A percentile compares a stretch with the other conserved stretches of the same genome.
These are phyloP conservation scores for Stenodera caucasica DNA, from an alignment of 2,888 invertebrate genomes.

Conservation along the genomic window DNA sequence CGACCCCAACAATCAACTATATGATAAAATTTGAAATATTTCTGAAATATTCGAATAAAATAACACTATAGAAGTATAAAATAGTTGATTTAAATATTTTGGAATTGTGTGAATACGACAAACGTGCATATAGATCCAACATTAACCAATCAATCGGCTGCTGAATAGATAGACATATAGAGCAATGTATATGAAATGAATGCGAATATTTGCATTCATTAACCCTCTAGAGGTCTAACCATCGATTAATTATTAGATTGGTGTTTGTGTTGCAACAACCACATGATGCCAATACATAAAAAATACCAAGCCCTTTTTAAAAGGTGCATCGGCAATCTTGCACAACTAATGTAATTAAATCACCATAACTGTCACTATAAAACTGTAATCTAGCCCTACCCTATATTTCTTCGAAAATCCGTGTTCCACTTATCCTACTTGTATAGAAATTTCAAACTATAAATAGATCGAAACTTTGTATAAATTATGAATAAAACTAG, in stretches of 20 bases:
- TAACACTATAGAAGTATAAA: background rate
- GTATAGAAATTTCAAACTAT: background rate
- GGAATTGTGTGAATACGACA: background rate
- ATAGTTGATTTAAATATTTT: background rate
- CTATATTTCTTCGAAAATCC: constrained; percentile 1
- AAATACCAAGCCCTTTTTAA: constrained; percentile 21
- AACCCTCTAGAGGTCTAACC: constrained; percentile 29
- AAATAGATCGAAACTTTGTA: background rate
- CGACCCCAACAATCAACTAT: background rate
- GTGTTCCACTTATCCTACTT: background rate
- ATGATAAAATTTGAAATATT: background rate
- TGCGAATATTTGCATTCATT: constrained; percentile 34
- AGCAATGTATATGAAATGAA: constrained; percentile 31
- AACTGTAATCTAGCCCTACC: background rate
- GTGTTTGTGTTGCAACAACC: constrained; percentile 32
- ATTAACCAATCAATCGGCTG: constrained; percentile 27
- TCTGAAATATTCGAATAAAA: background rate
- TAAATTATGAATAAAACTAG: background rate
- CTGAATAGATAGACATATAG: constrained; percentile 24
- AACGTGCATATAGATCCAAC: background rate
- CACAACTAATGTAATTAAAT: constrained; percentile 7
- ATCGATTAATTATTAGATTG: constrained; percentile 38
- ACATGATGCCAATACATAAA: constrained; percentile 27
- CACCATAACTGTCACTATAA: constrained; percentile 4
- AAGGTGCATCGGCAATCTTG: constrained; percentile 1